A percentile compares a stretch with the other conserved stretches of the same genome.
These are phyloP conservation scores for Chiloscyllium punctatum DNA, from an alignment of 2,797 vertebrate species.

Conservation along the genomic window DNA sequence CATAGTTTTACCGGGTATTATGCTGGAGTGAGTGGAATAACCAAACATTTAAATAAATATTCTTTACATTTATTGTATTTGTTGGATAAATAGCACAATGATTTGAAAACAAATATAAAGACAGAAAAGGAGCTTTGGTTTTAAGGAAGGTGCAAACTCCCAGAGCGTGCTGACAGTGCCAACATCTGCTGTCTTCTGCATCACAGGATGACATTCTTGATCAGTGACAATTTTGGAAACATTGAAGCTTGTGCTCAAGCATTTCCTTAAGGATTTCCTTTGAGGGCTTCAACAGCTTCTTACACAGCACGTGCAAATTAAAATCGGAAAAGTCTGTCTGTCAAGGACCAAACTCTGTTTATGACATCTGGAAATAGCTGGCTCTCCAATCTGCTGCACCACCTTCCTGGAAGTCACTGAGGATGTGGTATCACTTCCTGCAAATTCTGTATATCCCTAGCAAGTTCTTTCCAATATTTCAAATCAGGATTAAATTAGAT, in stretches of 20 bases:
- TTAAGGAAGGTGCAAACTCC: not conserved
- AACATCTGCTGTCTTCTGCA: conserved; percentile 13
- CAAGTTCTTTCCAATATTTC: conserved; percentile 2
- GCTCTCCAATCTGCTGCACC: not conserved
- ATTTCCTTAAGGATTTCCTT: conserved; percentile 36
- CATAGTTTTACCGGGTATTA: not conserved
- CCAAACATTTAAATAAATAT: not conserved
- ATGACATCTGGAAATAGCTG: conserved; percentile 29
- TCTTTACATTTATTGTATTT: not conserved
- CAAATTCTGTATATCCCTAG: conserved; percentile 17
- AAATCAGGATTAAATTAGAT: not conserved
- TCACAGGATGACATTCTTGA: conserved; percentile 22
- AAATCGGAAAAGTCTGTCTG: conserved; percentile 29
- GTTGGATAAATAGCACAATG: not conserved
- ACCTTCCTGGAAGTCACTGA: conserved; percentile 20
- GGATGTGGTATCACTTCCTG: conserved; percentile 34
- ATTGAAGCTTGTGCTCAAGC: conserved; percentile 7
- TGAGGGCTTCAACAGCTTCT: conserved; percentile 31
- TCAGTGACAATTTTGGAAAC: conserved; percentile 23
- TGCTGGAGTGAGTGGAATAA: not conserved
- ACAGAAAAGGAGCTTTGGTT: not conserved
- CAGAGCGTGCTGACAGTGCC: conserved; percentile 1
- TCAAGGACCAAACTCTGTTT: not conserved
- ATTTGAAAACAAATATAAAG: not conserved
- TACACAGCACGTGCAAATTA: not conserved